Evolutionary conservation across 1,140 invertebrate genomes (phyloP), one percentile per base, ranked within the genome.

Genomic region (Calycopis cecrops): DNA sequence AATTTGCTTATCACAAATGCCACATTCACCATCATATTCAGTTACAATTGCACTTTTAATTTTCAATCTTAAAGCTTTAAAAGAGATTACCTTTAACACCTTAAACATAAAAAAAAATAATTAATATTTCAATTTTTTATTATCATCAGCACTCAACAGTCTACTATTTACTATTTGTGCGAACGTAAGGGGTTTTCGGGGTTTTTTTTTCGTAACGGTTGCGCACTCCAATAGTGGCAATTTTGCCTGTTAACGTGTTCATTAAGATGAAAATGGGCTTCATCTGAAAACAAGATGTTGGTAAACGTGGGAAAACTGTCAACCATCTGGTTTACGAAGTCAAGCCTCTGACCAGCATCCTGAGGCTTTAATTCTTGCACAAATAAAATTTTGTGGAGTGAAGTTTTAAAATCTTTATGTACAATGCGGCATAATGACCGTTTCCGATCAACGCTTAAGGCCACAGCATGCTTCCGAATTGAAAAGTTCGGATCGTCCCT

Each of bases 31-130:
- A 75, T 88, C 76, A 80, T 90, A 93, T 38, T 81, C 68, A 9
- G 90, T 90, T n/a, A 94, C 73, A 12, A 59, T 65, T 1, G 89
- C 90, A 57, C 81, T 62, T 48, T 83, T 70, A 7, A 90, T 52
- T 66, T 90, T 89, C 14, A 73, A 84, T 63, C 92, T 76, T 12
- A 92, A 60, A 3, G 91, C 87, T 47, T 76, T 76, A 40, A 93
- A 87, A 56, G 73, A 89, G 55, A 87, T 73, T 2, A 93, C 79
- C 65, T 91, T 78, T 44, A 93, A 73, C 9, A 93, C 80, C 76
- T 92, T 70, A 35, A 89, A 90, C 47, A 40, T 14, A 52, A 40
- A 48, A 40, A 49, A 57, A 48, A 48, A 38, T 37, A 40, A 48
- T 4, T 47, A 62, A 12, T 40, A 33, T 40, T 21, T 33, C 34